phyloP scores from a whole-genome alignment of 2,888 invertebrate genomes.

The Phorcus lineatus region DNA sequence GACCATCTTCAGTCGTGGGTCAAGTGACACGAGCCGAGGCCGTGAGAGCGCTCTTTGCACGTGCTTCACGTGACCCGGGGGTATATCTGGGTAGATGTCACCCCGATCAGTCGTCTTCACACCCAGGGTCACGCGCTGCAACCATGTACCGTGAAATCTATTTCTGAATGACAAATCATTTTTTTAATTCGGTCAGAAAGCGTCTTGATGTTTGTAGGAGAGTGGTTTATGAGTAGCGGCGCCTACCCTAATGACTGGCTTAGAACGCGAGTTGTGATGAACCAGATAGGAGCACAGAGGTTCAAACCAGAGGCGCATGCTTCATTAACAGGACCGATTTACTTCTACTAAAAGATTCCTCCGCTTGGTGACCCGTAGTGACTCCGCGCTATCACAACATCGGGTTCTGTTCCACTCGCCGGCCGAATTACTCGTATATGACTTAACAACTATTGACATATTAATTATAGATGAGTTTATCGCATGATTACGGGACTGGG shows the following conservation, averaged over 20 bases:
- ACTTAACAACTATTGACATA: slow-evolving; percentile 11
- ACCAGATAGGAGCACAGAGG: neutral
- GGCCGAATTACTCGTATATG: neutral
- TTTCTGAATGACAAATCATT: slow-evolving; percentile 3
- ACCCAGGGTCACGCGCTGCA: neutral
- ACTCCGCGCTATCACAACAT: neutral
- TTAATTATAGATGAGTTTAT: slow-evolving; percentile 7
- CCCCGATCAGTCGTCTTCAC: neutral
- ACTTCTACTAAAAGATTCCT: neutral
- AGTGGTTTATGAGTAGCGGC: neutral
- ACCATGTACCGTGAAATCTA: neutral
- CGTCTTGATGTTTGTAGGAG: neutral
- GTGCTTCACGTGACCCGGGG: neutral
- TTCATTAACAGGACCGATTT: neutral
- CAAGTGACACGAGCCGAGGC: neutral
- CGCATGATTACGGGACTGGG: neutral
- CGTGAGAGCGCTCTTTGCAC: neutral
- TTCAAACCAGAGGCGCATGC: neutral
- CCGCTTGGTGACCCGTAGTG: neutral
- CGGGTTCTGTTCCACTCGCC: neutral
- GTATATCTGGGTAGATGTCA: neutral
- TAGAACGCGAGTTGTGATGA: neutral
- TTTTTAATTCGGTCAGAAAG: slow-evolving; percentile 4
- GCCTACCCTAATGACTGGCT: neutral
- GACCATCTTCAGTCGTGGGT: too few species aligned